phyloP scores from a whole-genome alignment of 1,140 invertebrate species.

The Drosophila repleta region DNA sequence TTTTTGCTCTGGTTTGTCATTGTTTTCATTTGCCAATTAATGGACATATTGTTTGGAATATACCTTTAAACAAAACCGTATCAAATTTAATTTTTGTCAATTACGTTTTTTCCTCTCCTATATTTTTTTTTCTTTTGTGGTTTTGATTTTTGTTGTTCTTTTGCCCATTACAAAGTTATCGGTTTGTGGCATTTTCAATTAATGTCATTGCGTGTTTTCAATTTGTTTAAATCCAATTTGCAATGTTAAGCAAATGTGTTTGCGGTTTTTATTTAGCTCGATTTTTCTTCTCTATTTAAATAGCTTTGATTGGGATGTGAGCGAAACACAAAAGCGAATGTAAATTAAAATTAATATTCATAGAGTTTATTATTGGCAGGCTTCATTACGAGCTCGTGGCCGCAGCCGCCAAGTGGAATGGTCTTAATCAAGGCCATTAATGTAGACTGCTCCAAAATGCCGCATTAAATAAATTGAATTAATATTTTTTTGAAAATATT shows the following conservation, averaged over 20 bases:
- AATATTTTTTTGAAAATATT: no score
- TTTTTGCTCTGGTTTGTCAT: slow-evolving; percentile 7
- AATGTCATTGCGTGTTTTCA: slow-evolving; percentile 38
- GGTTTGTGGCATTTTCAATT: slow-evolving; percentile 47
- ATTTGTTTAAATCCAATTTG: slow-evolving; percentile 36
- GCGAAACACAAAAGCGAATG: background rate
- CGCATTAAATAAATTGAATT: no score
- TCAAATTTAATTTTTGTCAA: slow-evolving; percentile 53
- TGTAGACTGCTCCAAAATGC: no score
- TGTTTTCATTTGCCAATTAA: slow-evolving; percentile 71
- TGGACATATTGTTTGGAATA: slow-evolving; percentile 65
- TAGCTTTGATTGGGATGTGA: background rate
- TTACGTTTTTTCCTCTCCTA: slow-evolving; percentile 8
- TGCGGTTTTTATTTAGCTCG: slow-evolving; percentile 21
- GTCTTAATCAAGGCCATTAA: no score
- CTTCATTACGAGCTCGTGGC: no score
- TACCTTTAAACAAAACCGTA: slow-evolving; percentile 50
- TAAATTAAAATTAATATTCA: slow-evolving; percentile 17
- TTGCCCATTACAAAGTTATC: slow-evolving; percentile 18
- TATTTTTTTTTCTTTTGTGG: slow-evolving; percentile 20
- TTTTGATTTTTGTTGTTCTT: slow-evolving; percentile 13
- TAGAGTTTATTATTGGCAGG: background rate
- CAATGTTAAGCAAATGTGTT: slow-evolving; percentile 20
- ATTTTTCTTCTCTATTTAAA: slow-evolving; percentile 19
- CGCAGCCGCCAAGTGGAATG: background rate